Evolutionary conservation across 2,888 invertebrate genomes (phyloP).

Genomic region (Agapostemon virescens): DNA sequence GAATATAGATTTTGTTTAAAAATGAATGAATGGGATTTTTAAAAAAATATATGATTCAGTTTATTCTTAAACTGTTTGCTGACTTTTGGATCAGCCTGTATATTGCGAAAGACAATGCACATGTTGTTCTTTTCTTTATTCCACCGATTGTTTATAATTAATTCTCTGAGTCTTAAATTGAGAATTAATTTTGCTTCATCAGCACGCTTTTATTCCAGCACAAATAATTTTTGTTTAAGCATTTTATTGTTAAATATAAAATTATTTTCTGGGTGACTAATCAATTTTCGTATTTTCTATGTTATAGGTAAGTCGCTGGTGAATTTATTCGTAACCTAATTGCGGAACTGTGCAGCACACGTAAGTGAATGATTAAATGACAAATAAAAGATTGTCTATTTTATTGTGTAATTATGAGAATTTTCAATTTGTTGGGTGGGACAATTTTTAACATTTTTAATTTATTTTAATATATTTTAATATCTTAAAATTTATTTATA

Average conservation of each 20-base stretch:
- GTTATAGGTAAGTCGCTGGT: conserved; percentile 62
- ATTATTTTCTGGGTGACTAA: not conserved
- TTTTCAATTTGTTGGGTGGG: not conserved
- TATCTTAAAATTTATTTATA: not conserved
- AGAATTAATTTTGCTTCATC: too few species aligned
- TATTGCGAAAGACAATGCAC: not conserved
- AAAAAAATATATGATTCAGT: too few species aligned
- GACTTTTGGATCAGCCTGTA: not conserved
- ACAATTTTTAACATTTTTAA: too few species aligned
- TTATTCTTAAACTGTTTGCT: too few species aligned
- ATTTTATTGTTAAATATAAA: too few species aligned
- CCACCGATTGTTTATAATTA: not conserved
- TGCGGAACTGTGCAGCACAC: conserved; percentile 31
- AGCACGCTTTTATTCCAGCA: not conserved
- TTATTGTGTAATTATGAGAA: not conserved
- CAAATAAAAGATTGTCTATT: not conserved
- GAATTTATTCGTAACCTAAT: conserved; percentile 5
- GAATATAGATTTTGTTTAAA: too few species aligned
- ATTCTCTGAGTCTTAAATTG: too few species aligned
- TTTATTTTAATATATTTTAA: too few species aligned
- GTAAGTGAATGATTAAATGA: conserved; percentile 41
- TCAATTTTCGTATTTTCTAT: conserved; percentile 25
- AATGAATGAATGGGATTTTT: too few species aligned
- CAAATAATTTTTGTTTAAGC: too few species aligned
- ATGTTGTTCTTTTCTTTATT: not conserved